These are phyloP conservation scores for Anguilla obscura DNA, from an alignment of 2,797 vertebrate genomes.

Conservation along the genomic window DNA sequence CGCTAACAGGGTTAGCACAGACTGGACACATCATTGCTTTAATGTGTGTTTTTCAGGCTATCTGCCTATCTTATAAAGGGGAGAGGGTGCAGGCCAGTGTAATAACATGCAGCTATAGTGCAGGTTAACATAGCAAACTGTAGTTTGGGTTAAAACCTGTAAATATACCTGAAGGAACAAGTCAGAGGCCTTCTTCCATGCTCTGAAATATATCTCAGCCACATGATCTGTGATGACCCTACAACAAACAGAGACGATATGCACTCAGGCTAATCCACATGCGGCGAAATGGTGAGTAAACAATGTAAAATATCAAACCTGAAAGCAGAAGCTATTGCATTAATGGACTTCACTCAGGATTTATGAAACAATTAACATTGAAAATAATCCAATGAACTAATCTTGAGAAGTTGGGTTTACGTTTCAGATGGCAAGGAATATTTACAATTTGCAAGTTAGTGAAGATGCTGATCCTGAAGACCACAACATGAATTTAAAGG, in stretches of 20 bases:
- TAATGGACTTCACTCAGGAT: background rate
- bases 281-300: background rate
- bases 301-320: background rate
- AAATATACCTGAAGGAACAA: slow-evolving; percentile 73
- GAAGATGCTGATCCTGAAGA: background rate
- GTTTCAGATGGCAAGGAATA: background rate
- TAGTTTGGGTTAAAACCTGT: background rate
- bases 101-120: background rate
- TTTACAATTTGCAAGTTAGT: background rate
- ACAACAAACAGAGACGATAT: slow-evolving; percentile 33
- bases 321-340: background rate
- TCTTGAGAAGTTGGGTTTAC: background rate
- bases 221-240: slow-evolving; percentile 74
- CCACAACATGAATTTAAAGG: background rate
- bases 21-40: background rate
- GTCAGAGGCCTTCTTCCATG: slow-evolving; percentile 89
- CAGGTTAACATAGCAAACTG: background rate
- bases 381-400: background rate
- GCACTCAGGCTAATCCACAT: background rate
- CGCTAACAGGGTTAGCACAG: background rate
- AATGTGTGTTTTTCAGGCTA: background rate
- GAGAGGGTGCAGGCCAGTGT: background rate
- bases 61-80: background rate
- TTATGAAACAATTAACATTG: background rate
- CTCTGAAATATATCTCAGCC: slow-evolving; percentile 90